phyloP scores from a whole-genome alignment of 2,113 vertebrate species.

The Prionailurus bengalensis region DNA sequence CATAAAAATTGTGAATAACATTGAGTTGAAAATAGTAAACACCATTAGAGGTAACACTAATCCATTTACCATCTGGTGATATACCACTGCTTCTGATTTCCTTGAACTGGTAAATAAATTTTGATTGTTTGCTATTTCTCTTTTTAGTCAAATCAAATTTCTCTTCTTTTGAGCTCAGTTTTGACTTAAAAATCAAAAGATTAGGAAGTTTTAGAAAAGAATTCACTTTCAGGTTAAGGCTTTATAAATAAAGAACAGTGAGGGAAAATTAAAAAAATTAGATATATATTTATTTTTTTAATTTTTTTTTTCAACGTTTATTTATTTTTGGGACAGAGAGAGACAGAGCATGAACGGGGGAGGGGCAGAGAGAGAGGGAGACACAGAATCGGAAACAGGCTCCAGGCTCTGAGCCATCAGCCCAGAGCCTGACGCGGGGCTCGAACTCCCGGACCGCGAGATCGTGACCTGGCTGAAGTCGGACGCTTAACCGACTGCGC shows the following conservation, averaged over 20 bases:
- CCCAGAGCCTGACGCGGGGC: too few relatives aligned
- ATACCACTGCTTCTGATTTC: conserved; percentile 66
- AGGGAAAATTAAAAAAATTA: neutral
- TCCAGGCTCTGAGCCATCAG: too few relatives aligned
- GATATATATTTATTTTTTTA: neutral
- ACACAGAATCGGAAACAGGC: too few relatives aligned
- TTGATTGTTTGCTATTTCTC: conserved; percentile 29
- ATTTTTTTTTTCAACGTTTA: too few relatives aligned
- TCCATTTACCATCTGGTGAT: conserved; percentile 75
- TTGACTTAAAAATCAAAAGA: neutral
- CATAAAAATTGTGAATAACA: conserved; percentile 72
- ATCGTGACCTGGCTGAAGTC: too few relatives aligned
- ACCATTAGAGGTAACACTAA: conserved; percentile 74
- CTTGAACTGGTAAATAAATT: conserved; percentile 71
- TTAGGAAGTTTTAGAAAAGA: conserved; percentile 18
- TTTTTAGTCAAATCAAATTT: conserved; percentile 39
- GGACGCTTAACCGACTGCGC: too few relatives aligned
- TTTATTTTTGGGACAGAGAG: too few relatives aligned
- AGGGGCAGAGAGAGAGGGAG: too few relatives aligned
- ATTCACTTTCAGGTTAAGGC: conserved; percentile 51
- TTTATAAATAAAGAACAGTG: neutral
- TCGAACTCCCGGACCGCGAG: too few relatives aligned
- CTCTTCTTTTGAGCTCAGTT: conserved; percentile 28
- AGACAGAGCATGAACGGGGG: too few relatives aligned
- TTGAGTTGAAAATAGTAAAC: conserved; percentile 62